Percentiles rank a stretch among this genome's conserved stretches.
Evolutionary conservation across 2,888 invertebrate species (phyloP).

Genomic region (Pristionchus japonicus): DNA sequence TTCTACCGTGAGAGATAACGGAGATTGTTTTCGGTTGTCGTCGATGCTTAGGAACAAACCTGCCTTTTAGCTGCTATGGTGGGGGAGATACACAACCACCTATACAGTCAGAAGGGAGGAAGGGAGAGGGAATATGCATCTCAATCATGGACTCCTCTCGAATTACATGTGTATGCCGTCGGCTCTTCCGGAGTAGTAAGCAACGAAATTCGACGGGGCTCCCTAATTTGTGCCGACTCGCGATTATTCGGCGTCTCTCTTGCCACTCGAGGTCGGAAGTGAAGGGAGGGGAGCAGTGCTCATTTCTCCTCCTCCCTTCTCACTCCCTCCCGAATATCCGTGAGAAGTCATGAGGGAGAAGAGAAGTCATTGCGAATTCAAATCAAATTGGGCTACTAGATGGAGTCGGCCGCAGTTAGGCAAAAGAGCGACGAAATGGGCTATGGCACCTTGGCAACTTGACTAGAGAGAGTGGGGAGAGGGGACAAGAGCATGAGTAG

Average conservation of each 20-base stretch:
- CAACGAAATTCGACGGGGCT: slow-evolving; percentile 8
- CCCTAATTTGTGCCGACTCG: slow-evolving; percentile 15
- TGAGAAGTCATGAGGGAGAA: slow-evolving; percentile 37
- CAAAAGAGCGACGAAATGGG: background rate
- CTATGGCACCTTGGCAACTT: background rate
- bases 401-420: background rate
- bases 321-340: slow-evolving; percentile 22
- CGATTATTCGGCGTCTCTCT: slow-evolving; percentile 19
- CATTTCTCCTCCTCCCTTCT: slow-evolving; percentile 17
- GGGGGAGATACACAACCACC: background rate
- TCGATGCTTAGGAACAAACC: background rate
- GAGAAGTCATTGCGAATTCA: slow-evolving; percentile 45
- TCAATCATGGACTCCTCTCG: background rate
- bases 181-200: slow-evolving; percentile 15
- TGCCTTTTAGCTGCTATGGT: slow-evolving; percentile 15
- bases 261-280: background rate
- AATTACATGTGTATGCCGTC: background rate
- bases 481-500: background rate
- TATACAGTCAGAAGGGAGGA: background rate
- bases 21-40: slow-evolving; percentile 38
- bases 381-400: slow-evolving; percentile 37
- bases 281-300: background rate
- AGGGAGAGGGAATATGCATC: background rate
- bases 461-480: background rate
- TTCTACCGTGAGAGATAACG: slow-evolving; percentile 36